These are phyloP conservation scores for Thereva unica DNA, from an alignment of 2,888 invertebrate genomes.

Conservation along the genomic window DNA sequence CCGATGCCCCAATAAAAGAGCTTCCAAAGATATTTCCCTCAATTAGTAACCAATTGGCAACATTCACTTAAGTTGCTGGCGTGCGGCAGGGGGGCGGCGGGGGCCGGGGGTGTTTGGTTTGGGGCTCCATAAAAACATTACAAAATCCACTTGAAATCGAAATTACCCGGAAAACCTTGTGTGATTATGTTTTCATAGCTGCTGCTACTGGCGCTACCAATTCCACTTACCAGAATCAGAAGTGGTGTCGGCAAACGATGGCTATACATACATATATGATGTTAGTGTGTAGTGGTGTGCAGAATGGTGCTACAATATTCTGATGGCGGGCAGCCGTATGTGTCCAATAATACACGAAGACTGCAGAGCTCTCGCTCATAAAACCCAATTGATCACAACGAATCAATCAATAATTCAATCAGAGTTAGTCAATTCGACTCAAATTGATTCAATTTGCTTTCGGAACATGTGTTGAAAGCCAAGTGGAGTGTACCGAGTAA, in stretches of 20 bases:
- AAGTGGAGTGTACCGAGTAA: conserved; percentile 24
- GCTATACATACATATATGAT: too few species aligned
- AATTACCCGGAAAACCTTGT: conserved; percentile 2
- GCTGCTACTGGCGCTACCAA: neutral
- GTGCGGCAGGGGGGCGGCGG: too few species aligned
- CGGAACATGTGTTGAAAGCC: conserved; percentile 28
- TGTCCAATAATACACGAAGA: neutral
- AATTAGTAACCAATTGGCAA: too few species aligned
- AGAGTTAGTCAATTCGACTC: conserved; percentile 32
- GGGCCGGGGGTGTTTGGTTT: too few species aligned
- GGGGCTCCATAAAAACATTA: neutral
- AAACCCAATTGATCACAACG: conserved; percentile 27
- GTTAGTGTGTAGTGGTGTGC: too few species aligned
- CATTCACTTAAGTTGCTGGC: too few species aligned
- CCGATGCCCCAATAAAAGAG: too few species aligned
- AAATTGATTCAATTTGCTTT: conserved; percentile 28
- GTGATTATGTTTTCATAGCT: neutral
- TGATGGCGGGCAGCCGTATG: too few species aligned
- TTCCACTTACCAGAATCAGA: too few species aligned
- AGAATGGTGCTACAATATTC: too few species aligned
- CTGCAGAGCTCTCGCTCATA: conserved; percentile 12
- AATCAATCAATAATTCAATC: conserved; percentile 34
- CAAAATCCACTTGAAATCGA: conserved; percentile 5
- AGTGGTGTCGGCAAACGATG: too few species aligned
- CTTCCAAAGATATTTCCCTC: too few species aligned